Evolutionary conservation across 2,113 vertebrate genomes (phyloP), one percentile per base, ranked within the genome.

Genomic region (Grammomys dolichurus): DNA sequence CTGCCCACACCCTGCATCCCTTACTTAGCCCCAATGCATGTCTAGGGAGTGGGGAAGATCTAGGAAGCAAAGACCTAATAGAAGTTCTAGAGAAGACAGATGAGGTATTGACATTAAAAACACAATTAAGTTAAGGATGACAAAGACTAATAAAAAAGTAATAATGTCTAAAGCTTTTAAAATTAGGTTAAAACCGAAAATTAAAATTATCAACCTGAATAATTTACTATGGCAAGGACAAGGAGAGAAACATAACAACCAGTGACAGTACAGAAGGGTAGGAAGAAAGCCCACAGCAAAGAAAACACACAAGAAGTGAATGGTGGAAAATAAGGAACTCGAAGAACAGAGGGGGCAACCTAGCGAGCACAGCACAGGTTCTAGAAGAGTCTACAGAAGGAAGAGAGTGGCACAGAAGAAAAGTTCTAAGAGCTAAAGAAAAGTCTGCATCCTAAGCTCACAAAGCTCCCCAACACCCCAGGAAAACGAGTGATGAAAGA

Each of bases 211-310:
- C 10, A 96, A 87, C 40, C 7, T 94, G 48, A 92, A 54, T 40
- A 93, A 75, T 73, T 94, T 1, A 72, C 46, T 46, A 96, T 33
- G 67, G n/a, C 86, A 85, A 95, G 51, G 8, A 78, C 67, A 69
- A 69, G 43, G 8, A 85, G 56, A 96, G 40, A 36, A 91, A 54
- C 4, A 60, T 13, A 87, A 43, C 63, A 77, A 78, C 1, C 78
- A 33, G 56, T 31, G 16, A 51, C 14, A n/a, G 92, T 6, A 94
- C 85, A 63, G 48, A 43, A 70, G 8, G 77, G n/a, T 33, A 67
- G 31, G 46, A 78, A 94, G 76, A 85, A 92, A 88, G 31, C 26
- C 95, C 76, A 94, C 63, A 78, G 11, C 40, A 70, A 16, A 11
- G 16, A 54, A 85, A 96, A 93, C 80, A 54, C 14, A 60, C 36